These are phyloP conservation scores for Melanotaenia nigrans DNA, from an alignment of 2,797 vertebrate species.

Conservation along the genomic window DNA sequence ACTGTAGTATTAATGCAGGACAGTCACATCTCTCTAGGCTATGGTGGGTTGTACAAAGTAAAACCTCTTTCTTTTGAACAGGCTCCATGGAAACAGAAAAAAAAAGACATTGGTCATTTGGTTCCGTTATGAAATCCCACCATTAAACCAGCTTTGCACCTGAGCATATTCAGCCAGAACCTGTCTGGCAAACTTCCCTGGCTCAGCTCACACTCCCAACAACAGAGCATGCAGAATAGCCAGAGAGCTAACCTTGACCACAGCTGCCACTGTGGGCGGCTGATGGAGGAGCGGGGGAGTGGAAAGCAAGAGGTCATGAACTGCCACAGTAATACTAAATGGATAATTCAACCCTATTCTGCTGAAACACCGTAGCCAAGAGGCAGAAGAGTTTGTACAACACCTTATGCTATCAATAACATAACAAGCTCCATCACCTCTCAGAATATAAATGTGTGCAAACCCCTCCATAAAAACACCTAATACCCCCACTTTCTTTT, in stretches of 20 bases:
- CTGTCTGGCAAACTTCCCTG: constrained; percentile 45
- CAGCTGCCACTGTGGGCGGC: constrained; percentile 59
- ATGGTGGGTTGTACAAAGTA: not conserved
- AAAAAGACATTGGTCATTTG: constrained; percentile 36
- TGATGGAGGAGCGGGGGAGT: constrained; percentile 64
- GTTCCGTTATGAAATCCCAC: constrained; percentile 50
- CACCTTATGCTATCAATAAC: constrained; percentile 66
- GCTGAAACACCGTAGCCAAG: constrained; percentile 62
- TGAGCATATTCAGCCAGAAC: constrained; percentile 32
- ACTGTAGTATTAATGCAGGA: not conserved
- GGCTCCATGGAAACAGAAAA: not conserved
- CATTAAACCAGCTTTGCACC: constrained; percentile 38
- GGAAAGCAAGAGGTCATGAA: constrained; percentile 67
- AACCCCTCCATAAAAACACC: constrained; percentile 45
- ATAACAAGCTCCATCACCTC: constrained; percentile 69
- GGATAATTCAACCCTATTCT: constrained; percentile 78
- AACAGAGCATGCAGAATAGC: constrained; percentile 63
- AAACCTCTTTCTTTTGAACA: no score
- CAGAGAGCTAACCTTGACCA: constrained; percentile 70
- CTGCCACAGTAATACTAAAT: constrained; percentile 75
- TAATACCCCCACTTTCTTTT: constrained; percentile 52
- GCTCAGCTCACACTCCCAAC: constrained; percentile 17
- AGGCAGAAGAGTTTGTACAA: constrained; percentile 64
- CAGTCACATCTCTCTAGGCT: not conserved
- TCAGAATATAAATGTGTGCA: constrained; percentile 53